phyloP scores from a whole-genome alignment of 2,797 vertebrate genomes.

The Gadopsis marmoratus region DNA sequence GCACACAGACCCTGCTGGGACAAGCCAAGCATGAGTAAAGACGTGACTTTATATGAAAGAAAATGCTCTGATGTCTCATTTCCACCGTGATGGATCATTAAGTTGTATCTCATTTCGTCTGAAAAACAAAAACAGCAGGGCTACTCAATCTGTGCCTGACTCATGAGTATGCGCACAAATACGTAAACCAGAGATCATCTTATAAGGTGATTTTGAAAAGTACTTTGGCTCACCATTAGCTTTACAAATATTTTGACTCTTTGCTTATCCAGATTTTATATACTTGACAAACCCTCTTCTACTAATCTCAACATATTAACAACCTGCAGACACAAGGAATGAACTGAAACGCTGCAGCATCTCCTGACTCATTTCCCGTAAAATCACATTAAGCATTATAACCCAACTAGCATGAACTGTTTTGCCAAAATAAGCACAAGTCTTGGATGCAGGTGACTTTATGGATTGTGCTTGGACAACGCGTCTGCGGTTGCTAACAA shows the following conservation, averaged over 20 bases:
- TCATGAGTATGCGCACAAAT: slow-evolving; percentile 25
- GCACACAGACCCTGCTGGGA: neutral
- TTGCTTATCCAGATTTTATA: slow-evolving; percentile 33
- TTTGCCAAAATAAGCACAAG: slow-evolving; percentile 50
- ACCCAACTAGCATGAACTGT: slow-evolving; percentile 10
- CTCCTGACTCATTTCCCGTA: slow-evolving; percentile 12
- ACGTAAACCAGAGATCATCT: slow-evolving; percentile 35
- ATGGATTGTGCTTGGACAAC: slow-evolving; percentile 48
- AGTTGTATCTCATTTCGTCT: slow-evolving; percentile 10
- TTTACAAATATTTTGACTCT: slow-evolving; percentile 48
- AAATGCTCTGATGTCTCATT: slow-evolving; percentile 11
- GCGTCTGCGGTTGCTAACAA: slow-evolving; percentile 63
- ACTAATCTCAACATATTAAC: slow-evolving; percentile 39
- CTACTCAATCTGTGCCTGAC: slow-evolving; percentile 18
- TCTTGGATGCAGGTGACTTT: slow-evolving; percentile 47
- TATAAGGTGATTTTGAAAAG: slow-evolving; percentile 47
- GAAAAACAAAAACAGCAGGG: slow-evolving; percentile 20
- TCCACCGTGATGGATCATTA: slow-evolving; percentile 9
- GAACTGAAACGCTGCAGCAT: slow-evolving; percentile 8
- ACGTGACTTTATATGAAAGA: slow-evolving; percentile 2
- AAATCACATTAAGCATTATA: slow-evolving; percentile 29
- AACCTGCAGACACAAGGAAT: slow-evolving; percentile 16
- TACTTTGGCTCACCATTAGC: slow-evolving; percentile 22
- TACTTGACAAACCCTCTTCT: slow-evolving; percentile 31
- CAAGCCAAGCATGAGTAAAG: slow-evolving; percentile 3